Conservation (phyloP, 2,797 vertebrate species). For the Graptemys geographica region DNA sequence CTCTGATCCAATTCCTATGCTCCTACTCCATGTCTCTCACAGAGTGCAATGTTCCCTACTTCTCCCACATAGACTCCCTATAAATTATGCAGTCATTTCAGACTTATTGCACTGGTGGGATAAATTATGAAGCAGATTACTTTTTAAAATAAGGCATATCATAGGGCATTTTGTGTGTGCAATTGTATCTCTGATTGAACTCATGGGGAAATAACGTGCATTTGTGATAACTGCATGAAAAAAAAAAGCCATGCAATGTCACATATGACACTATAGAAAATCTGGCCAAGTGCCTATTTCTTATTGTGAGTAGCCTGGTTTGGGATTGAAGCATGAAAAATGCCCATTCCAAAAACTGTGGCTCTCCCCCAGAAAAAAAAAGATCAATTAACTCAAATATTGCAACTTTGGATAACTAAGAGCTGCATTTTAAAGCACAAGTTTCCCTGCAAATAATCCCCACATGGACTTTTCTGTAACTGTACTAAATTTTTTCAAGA, state of each 20-base stretch:
- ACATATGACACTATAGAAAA: neutral
- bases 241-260: neutral
- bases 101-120: neutral
- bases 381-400: neutral
- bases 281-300: neutral
- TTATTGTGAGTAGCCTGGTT: neutral
- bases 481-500: neutral
- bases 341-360: neutral
- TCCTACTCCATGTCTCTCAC: neutral
- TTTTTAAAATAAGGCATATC: neutral
- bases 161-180: neutral
- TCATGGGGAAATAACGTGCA: neutral
- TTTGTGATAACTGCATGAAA: neutral
- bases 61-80: neutral
- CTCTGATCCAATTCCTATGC: neutral
- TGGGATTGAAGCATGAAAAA: conserved; percentile 4
- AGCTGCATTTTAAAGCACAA: neutral
- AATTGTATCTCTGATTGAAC: neutral
- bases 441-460: neutral
- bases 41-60: neutral
- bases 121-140: neutral
- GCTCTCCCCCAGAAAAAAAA: neutral
- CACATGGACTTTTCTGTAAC: neutral
- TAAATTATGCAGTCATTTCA: neutral
- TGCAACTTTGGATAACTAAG: neutral